Evolutionary conservation across 1,140 invertebrate genomes (phyloP).

Genomic region (Dendroctonus ponderosae): DNA sequence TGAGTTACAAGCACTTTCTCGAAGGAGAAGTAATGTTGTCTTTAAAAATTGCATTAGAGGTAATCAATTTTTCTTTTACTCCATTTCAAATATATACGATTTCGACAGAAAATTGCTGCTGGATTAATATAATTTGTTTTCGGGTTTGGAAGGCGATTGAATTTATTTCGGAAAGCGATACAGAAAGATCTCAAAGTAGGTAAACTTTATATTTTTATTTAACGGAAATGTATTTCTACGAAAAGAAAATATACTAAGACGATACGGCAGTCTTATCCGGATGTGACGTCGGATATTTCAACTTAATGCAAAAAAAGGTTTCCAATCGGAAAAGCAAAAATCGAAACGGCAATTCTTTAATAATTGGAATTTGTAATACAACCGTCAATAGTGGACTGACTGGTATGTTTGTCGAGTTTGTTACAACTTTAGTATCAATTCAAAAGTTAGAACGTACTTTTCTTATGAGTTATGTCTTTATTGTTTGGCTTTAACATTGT

Average conservation of each 20-base stretch:
- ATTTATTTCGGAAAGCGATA: constrained; percentile 23
- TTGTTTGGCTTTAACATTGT: too few relatives aligned
- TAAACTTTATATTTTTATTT: constrained; percentile 18
- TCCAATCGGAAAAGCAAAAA: neutral
- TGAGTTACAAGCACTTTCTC: constrained; percentile 27
- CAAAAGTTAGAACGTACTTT: too few relatives aligned
- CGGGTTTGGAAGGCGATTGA: constrained; percentile 22
- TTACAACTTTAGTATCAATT: too few relatives aligned
- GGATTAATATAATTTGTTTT: constrained; percentile 31
- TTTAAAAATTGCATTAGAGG: constrained; percentile 30
- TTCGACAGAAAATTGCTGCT: constrained; percentile 27
- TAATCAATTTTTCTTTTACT: constrained; percentile 31
- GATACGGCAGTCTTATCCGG: neutral
- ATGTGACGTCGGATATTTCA: neutral
- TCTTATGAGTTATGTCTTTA: too few relatives aligned
- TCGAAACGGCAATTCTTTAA: constrained; percentile 3
- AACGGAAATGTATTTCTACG: constrained; percentile 18
- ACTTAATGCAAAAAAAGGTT: neutral
- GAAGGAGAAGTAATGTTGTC: constrained; percentile 28
- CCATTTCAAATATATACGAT: constrained; percentile 25
- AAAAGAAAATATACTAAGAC: constrained; percentile 18
- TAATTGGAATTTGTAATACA: neutral
- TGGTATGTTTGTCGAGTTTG: too few relatives aligned
- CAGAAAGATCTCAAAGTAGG: constrained; percentile 7
- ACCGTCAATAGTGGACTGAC: neutral